A percentile compares a stretch with the other conserved stretches of the same genome.
Conservation (phyloP, 2,113 vertebrate species). For the Rhea americana region DNA sequence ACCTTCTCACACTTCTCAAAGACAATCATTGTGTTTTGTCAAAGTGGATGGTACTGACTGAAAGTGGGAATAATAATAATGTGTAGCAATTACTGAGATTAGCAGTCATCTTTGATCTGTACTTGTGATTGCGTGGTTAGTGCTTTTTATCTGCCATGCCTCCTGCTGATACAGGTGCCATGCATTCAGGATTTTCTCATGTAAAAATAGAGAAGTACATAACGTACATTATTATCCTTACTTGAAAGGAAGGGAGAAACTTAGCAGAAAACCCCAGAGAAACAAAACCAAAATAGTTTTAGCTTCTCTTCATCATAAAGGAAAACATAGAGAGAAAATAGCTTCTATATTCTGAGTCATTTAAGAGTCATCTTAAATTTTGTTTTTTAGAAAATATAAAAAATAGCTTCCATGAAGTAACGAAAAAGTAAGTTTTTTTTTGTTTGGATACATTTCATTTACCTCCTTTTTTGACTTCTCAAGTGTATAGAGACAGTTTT, state of each 20-base stretch:
- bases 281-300: conserved; percentile 31
- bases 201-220: background rate
- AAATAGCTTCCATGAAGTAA: background rate
- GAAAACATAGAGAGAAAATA: conserved; percentile 8
- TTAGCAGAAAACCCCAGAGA: conserved; percentile 21
- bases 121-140: background rate
- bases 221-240: background rate
- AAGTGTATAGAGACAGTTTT: background rate
- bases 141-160: background rate
- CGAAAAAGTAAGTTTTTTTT: background rate
- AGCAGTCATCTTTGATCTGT: background rate
- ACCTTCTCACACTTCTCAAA: background rate
- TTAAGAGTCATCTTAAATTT: conserved; percentile 48
- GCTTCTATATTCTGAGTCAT: conserved; percentile 16
- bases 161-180: background rate
- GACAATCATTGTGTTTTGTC: background rate
- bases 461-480: background rate
- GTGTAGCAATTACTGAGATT: background rate
- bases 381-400: conserved; percentile 33
- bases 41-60: background rate
- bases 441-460: background rate
- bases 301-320: background rate
- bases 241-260: background rate
- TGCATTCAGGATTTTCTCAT: background rate
- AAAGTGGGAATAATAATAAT: background rate